Base-by-base conservation (phyloP, 2,113 vertebrate genomes). In the Gasterosteus nipponicus region DNA sequence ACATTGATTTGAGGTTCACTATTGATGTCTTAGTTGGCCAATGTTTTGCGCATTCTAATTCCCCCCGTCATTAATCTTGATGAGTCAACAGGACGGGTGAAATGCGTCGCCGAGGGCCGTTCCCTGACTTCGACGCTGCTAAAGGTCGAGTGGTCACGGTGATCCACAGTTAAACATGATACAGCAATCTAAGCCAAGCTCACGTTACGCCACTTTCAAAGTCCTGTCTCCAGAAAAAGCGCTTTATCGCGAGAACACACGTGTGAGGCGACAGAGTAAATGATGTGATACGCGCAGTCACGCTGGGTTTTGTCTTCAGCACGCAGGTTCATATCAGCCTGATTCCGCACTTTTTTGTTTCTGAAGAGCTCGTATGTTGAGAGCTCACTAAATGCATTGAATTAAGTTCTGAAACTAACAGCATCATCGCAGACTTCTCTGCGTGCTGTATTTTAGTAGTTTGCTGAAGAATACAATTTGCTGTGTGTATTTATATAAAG, bases 1-100 rank as follows among this genome's bases (percentile, higher is more conserved):
- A 72, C 69, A 86, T 85, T 87, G 87, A 92, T 85, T 87, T 75
- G 75, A 44, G 63, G 65, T 84, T 82, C 74, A 76, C 71, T 54
- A 79, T 78, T 82, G 82, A 89, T 86, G 77, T 83, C 72, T 71
- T 74, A 81, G 78, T 67, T 86, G 58, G 82, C 22, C 74, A 47
- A 19, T 81, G 53, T 89, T 84, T 78, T 33, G 19, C 60, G 85
- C 57, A 5, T 61, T 85, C 74, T 80, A 83, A 83, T 73, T 75
- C 60, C 70, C 70, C 5, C 5, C 29, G 66, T 42, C 77, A 58
- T 81, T 83, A 41, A 69, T 88, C 78, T 63, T n/a, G 18, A 73
- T 39, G 58, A 73, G 66, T 65, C 66, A 42, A 61, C 44, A n/a
- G 22, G 29, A 66, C 35, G 47, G 71, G 56, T 19, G 16, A 26